phyloP scores from a whole-genome alignment of 1,140 invertebrate species.

The Tetragonula clypearis region DNA sequence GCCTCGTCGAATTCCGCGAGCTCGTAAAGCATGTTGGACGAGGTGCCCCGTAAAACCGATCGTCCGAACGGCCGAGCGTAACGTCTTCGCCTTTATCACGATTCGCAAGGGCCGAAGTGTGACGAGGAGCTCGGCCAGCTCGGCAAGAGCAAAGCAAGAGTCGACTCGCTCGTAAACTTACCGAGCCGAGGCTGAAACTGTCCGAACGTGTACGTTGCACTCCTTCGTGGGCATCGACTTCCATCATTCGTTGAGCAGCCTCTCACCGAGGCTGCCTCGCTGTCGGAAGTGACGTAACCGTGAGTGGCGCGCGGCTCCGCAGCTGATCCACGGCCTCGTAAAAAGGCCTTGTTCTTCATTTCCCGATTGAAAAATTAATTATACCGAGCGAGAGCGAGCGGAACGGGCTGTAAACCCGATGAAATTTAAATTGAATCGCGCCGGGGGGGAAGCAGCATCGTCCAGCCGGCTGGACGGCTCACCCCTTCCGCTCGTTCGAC shows the following conservation, averaged over 20 bases:
- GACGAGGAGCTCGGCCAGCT: constrained; percentile 34
- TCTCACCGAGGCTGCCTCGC: constrained; percentile 21
- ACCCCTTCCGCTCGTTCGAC: constrained; percentile 27
- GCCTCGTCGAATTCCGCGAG: constrained; percentile 34
- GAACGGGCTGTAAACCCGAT: constrained; percentile 65
- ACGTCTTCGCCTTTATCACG: constrained; percentile 65
- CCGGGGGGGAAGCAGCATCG: constrained; percentile 18
- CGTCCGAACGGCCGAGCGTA: constrained; percentile 61
- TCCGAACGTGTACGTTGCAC: constrained; percentile 24
- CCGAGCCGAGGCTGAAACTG: constrained; percentile 50
- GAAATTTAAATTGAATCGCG: constrained; percentile 67
- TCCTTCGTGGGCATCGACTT: background rate
- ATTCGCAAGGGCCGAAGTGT: constrained; percentile 66
- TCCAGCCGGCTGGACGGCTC: background rate
- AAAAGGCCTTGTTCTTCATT: constrained; percentile 61
- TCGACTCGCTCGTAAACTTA: constrained; percentile 61
- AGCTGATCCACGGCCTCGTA: constrained; percentile 67
- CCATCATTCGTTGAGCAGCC: too few relatives aligned
- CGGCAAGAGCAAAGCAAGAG: constrained; percentile 59
- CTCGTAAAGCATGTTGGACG: constrained; percentile 57
- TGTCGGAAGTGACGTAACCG: constrained; percentile 59
- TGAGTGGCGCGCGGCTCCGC: constrained; percentile 26
- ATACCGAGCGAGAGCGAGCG: constrained; percentile 64
- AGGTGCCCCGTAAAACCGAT: constrained; percentile 60
- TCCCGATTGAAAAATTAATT: constrained; percentile 70